Evolutionary conservation across 2,113 vertebrate genomes (phyloP), one percentile per base, ranked within the genome.

Genomic region (Alligator mississippiensis): DNA sequence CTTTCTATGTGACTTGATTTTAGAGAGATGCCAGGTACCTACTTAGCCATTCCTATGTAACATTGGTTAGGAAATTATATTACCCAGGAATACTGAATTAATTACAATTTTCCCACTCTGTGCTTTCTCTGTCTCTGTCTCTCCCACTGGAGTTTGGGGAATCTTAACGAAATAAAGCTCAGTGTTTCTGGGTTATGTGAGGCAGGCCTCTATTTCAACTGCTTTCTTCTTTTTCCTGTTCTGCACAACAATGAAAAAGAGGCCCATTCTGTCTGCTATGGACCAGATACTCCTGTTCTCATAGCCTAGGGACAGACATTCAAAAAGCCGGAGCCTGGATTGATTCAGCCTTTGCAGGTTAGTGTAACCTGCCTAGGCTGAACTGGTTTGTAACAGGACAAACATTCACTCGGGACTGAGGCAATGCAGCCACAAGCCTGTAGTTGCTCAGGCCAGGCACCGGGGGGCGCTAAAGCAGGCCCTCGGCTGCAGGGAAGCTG

Each of bases 181-280:
- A 0, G 6, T 58, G 13, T 63, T 61, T 88, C 16, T 59, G 74
- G 11, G 3, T 59, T 10, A 54, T 59, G 19, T 24, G 58, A 3
- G 28, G 60, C 59, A 66, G 13, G 84, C n/a, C 9, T 47, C 5
- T 75, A 61, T 78, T 61, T 17, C 25, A 11, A 11, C 5, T 70
- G n/a, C 66, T 74, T 1, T 0, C 4, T 61, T 61, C 76, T 0
- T 0, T 6, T 1, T 63, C 16, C 10, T 58, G 18, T 63, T 92
- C 24, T 82, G 62, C 34, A 63, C 18, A 0, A 1, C 38, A 81
- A 27, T 30, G 25, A 30, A 2, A 6, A 89, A 90, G 61, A 28
- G 90, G 17, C 27, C 77, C 5, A 9, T 3, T 76, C 38, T 84
- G 38, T 17, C 47, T 27, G 2, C 21, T 10, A 14, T 4, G 63